Percentiles rank a stretch among this genome's conserved stretches.
phyloP scores from a whole-genome alignment of 2,888 invertebrate species.

The Nowickia ferox region DNA sequence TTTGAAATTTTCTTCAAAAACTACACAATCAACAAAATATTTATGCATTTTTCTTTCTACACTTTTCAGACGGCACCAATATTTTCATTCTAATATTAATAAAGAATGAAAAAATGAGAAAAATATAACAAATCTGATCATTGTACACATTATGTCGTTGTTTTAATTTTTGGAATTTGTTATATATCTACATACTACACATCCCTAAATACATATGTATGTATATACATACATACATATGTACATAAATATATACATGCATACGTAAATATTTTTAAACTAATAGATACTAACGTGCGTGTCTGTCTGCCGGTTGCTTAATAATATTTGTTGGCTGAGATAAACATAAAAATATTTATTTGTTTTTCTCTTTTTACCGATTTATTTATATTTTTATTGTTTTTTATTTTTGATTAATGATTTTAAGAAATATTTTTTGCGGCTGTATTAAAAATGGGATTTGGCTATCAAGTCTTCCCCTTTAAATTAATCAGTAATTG shows the following conservation, averaged over 20 bases:
- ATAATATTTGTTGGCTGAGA: conserved; percentile 12
- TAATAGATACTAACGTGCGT: conserved; percentile 6
- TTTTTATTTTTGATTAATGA: conserved; percentile 1
- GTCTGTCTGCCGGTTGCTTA: not conserved
- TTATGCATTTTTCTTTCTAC: conserved; percentile 66
- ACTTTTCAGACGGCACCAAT: conserved; percentile 74
- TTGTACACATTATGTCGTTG: conserved; percentile 49
- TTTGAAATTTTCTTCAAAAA: conserved; percentile 39
- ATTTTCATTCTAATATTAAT: conserved; percentile 52
- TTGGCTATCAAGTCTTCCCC: not conserved
- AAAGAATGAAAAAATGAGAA: conserved; percentile 10
- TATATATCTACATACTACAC: not conserved
- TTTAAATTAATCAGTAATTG: not conserved
- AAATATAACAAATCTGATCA: conserved; percentile 35
- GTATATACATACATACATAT: not conserved
- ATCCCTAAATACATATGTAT: not conserved
- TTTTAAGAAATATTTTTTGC: conserved; percentile 4
- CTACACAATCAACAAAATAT: conserved; percentile 52
- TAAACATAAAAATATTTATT: conserved; percentile 6
- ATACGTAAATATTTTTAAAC: conserved; percentile 18
- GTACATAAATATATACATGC: not conserved
- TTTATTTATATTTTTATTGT: conserved; percentile 13
- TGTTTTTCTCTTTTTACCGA: not conserved
- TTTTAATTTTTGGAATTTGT: conserved; percentile 52
- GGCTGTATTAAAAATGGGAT: not conserved